Evolutionary conservation across 1,140 invertebrate genomes (phyloP), one percentile per base, ranked within the genome.

Genomic region (Magallana angulata): DNA sequence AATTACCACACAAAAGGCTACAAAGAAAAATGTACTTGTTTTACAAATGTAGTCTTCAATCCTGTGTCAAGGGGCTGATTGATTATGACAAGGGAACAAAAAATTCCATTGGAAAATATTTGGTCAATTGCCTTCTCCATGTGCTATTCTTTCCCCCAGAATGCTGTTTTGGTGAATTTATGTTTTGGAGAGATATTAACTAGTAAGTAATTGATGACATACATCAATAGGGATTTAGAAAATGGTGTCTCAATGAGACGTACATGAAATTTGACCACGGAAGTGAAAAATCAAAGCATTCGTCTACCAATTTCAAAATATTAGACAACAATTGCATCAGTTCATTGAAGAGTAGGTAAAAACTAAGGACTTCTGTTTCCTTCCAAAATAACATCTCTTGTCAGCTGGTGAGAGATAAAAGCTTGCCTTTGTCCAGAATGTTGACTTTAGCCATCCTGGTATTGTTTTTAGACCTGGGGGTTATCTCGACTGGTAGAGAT

Each of bases 1-100:
- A 76, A 76, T 76, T 76, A 76, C 68, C 24, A 76, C 68, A 76
- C 68, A 76, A 76, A 76, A 76, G 68, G 68, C 68, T 76, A 76
- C 68, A 76, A 76, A 30, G 68, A 76, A 76, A 76, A 76, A 76
- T 30, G 12, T 76, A 76, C 68, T 76, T 76, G 68, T 30, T 76
- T 76, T 76, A 76, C 68, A 76, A 76, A 76, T 76, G 68, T 36
- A 76, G 68, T 36, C 68, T 76, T 76, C 68, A 76, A 30, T 76
- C 68, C 24, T 30, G 18, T 76, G 68, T 76, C 68, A 76, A 24
- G 8, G 68, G 36, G 6, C 36, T 76, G 68, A 76, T 76, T 76
- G 68, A 76, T 76, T 76, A 76, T 76, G 68, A 76, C 68, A 76
- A 30, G 68, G 24, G 18, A 76, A 76, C 68, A 76, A 76, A 76